phyloP scores from a whole-genome alignment of 1,140 invertebrate species.

The Dendroctonus valens region DNA sequence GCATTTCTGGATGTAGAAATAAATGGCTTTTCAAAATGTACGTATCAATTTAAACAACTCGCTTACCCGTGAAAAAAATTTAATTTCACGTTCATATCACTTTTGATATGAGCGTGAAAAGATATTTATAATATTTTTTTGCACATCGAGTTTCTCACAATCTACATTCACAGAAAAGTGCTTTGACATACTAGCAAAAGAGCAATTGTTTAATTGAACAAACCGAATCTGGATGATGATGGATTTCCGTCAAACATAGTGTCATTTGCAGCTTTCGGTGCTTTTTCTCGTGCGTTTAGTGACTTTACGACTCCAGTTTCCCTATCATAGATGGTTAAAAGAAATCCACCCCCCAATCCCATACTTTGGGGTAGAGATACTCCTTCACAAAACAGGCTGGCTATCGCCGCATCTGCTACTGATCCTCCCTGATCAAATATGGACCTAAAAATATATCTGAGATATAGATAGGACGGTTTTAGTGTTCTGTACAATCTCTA shows the following conservation, averaged over 20 bases:
- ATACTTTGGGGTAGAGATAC: slow-evolving; percentile 74
- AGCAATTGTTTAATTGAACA: slow-evolving; percentile 1
- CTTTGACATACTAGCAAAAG: no score
- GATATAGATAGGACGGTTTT: no score
- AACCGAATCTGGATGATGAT: neutral
- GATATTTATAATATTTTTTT: no score
- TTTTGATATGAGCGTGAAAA: no score
- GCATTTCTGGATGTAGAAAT: no score
- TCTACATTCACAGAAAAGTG: neutral
- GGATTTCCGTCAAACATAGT: slow-evolving; percentile 60
- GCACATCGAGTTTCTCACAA: no score
- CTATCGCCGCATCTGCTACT: slow-evolving; percentile 81
- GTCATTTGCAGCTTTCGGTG: slow-evolving; percentile 57
- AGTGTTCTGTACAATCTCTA: no score
- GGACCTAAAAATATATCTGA: slow-evolving; percentile 13
- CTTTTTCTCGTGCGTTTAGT: slow-evolving; percentile 70
- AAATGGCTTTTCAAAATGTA: no score
- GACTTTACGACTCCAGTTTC: slow-evolving; percentile 50
- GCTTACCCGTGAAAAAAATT: no score
- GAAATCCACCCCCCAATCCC: slow-evolving; percentile 81
- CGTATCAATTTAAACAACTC: no score
- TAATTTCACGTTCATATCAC: no score
- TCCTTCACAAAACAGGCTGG: slow-evolving; percentile 78
- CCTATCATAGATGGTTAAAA: slow-evolving; percentile 73
- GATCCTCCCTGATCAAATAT: slow-evolving; percentile 56